phyloP scores from a whole-genome alignment of 2,113 vertebrate genomes.

The Laticauda laticaudata region DNA sequence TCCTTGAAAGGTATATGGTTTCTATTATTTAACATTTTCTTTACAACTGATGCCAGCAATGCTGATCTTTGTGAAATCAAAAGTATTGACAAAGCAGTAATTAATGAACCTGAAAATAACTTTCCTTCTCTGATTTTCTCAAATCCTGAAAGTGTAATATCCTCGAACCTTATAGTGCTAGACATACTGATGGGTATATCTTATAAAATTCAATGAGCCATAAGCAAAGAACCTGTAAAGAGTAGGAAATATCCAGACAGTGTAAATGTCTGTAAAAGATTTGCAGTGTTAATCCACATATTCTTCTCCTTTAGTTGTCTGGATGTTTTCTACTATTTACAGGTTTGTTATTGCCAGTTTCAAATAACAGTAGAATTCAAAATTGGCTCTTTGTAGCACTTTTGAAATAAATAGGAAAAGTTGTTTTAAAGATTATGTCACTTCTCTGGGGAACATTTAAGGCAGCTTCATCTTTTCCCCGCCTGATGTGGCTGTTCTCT shows the following conservation, averaged over 20 bases:
- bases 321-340: neutral
- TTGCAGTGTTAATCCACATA: neutral
- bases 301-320: neutral
- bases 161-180: neutral
- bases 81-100: neutral
- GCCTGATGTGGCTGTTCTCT: neutral
- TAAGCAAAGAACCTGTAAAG: neutral
- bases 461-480: neutral
- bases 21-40: conserved; percentile 4
- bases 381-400: neutral
- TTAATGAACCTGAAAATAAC: neutral
- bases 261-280: too few species aligned
- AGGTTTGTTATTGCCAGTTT: neutral
- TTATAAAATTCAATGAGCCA: neutral
- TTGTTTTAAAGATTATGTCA: neutral
- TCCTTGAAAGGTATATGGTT: neutral
- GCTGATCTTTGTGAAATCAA: neutral
- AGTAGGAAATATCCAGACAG: too few species aligned
- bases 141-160: neutral
- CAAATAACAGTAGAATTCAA: neutral
- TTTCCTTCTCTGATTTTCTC: neutral
- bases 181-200: neutral
- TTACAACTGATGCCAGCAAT: neutral
- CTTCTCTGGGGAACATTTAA: neutral
- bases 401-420: neutral